Evolutionary conservation across 1,140 invertebrate genomes (phyloP), one percentile per base, ranked within the genome.

Genomic region (Acarapis woodi): DNA sequence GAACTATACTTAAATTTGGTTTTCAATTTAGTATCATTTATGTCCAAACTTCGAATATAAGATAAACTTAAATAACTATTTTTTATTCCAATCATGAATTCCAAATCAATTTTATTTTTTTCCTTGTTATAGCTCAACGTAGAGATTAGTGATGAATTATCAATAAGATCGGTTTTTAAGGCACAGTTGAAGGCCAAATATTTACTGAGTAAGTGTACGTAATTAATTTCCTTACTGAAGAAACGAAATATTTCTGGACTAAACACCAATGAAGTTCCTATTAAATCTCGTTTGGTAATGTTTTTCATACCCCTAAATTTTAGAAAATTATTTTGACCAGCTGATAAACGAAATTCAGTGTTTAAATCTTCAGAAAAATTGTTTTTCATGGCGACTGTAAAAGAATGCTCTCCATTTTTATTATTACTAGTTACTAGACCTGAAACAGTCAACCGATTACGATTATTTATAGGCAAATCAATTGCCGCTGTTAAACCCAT

Each of bases 401-500:
- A 62, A 28, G 64, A 64, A 2, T 78, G 77, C 18, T 61, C 57
- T 3, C 74, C 71, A 42, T 67, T 73, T 14, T 83, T 83, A 64
- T 90, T 88, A 43, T 76, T 70, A 4, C 74, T 73, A 21, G 67
- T 66, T 22, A 90, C 57, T 47, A 72, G 69, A 2, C 58, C 60
- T 36, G 42, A 47, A 6, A 60, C 38, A 10, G 68, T 71, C 32
- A 73, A 63, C 6, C 75, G 82, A 47, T 93, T 74, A 46, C 68
- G 70, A 33, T 67, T 51, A 1, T 78, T 87, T 8, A 93, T 59
- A 1, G 83, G 85, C 31, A 77, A 73, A 57, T 94, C 82, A 32
- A 93, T 78, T 0, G 79, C 82, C 51, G 90, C 83, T 22, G 68
- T 66, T 48, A 93, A 72, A 21, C 70, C 72, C 71, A 93, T 82